Base-by-base conservation (phyloP, 2,113 vertebrate genomes). In the Sclerurus mexicanus region DNA sequence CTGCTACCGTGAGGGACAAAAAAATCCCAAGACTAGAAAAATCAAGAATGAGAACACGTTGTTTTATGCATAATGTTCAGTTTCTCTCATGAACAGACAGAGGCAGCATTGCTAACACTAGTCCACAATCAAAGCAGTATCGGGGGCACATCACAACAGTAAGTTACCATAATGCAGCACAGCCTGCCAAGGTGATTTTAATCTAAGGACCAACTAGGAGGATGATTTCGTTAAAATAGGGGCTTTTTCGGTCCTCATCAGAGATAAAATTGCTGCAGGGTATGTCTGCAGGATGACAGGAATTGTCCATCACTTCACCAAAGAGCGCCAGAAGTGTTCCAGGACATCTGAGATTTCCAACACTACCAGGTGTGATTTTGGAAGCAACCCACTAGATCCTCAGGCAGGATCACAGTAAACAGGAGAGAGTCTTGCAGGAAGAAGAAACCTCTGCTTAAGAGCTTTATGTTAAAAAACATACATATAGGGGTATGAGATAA, bases 191-290 rank as follows among this genome's bases (percentile, higher is more conserved):
- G 30, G 59, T 66, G 42, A 74, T 55, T 93, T 75, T 47, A 91
- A 76, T 27, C 37, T 58, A 76, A 69, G 5, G 31, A 83, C 22
- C 24, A 58, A 68, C 39, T 49, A n/a, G 0, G 5, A 0, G 0
- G 42, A 55, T 74, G 27, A 69, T 58, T 90, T 91, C 35, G 69
- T 63, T 83, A 83, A 82, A 89, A 35, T 0, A 71, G 24, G 14
- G 15, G 33, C 14, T 35, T 83, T 85, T 87, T 62, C 10, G 14
- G 47, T 37, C 27, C 27, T 63, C 55, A 30, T 44, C 33, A 71
- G 39, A 91, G 53, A 53, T 31, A 69, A 84, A 80, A 74, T 58
- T 66, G 55, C 50, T 44, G 49, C 31, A 78, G 46, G 13, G 28
- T 39, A 73, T 35, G 39, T 63, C 62, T 75, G 63, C 4, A 2